phyloP scores from a whole-genome alignment of 2,113 vertebrate species.

The Desmodus rotundus region DNA sequence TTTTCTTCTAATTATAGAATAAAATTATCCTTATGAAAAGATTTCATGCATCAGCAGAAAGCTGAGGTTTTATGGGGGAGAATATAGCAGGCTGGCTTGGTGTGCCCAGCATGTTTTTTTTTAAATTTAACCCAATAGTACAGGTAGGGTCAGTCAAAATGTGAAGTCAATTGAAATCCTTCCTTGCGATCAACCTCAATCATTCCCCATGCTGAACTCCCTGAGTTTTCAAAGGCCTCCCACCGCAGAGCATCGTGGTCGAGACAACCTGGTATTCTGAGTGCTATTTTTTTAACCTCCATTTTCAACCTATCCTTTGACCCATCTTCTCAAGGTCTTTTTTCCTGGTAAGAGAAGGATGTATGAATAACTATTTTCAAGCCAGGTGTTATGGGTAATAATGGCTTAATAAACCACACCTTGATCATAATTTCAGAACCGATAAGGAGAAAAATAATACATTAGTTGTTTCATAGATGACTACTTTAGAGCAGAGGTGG shows the following conservation, averaged over 20 bases:
- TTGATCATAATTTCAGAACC: not conserved
- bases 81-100: not conserved
- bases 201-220: not conserved
- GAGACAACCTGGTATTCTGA: not conserved
- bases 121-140: not conserved
- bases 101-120: not conserved
- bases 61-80: not conserved
- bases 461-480: not conserved
- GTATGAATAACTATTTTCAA: not conserved
- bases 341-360: not conserved
- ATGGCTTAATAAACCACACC: not conserved
- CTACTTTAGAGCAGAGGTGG: not conserved
- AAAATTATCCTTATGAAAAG: not conserved
- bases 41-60: not conserved
- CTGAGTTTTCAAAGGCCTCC: not conserved
- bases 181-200: not conserved
- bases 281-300: not conserved
- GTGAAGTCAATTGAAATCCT: not conserved
- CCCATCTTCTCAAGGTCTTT: not conserved
- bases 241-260: rapidly evolving
- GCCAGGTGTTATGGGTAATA: not conserved
- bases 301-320: not conserved
- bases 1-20: conserved; percentile 32
- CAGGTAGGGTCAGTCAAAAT: not conserved
- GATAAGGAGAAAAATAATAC: not conserved